phyloP scores from a whole-genome alignment of 2,888 invertebrate species.

The Acleris cristana region DNA sequence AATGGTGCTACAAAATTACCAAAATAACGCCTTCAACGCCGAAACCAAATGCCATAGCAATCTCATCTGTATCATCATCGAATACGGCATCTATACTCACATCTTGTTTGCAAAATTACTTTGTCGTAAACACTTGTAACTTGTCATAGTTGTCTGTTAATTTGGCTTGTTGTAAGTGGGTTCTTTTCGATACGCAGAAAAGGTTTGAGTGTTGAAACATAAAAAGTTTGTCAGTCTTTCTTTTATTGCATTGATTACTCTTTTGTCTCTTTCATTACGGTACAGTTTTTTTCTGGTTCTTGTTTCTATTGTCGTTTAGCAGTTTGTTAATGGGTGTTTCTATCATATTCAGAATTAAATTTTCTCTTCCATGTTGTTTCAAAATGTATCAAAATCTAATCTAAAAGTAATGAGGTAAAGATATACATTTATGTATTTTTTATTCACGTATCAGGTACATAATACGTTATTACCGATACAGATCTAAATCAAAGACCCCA shows the following conservation, averaged over 20 bases:
- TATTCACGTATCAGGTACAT: conserved; percentile 60
- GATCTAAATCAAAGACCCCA: conserved; percentile 66
- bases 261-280: conserved; percentile 56
- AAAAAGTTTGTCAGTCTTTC: conserved; percentile 54
- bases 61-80: conserved; percentile 43
- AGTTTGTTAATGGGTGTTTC: neutral
- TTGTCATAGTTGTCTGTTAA: conserved; percentile 82
- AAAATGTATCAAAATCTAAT: neutral
- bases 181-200: conserved; percentile 68
- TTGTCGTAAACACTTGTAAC: conserved; percentile 73
- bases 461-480: conserved; percentile 61
- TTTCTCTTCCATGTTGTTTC: no score
- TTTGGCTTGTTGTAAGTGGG: conserved; percentile 67
- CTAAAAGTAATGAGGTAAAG: neutral
- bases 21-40: conserved; percentile 35
- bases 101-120: conserved; percentile 40
- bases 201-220: conserved; percentile 59
- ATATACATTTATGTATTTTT: conserved; percentile 43
- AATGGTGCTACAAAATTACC: conserved; percentile 52
- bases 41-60: conserved; percentile 38
- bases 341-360: neutral
- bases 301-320: conserved; percentile 14
- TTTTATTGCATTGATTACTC: conserved; percentile 62
- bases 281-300: conserved; percentile 29
- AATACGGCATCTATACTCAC: conserved; percentile 40